phyloP scores from a whole-genome alignment of 2,888 invertebrate genomes.

The Nipponacmea schrenckii region DNA sequence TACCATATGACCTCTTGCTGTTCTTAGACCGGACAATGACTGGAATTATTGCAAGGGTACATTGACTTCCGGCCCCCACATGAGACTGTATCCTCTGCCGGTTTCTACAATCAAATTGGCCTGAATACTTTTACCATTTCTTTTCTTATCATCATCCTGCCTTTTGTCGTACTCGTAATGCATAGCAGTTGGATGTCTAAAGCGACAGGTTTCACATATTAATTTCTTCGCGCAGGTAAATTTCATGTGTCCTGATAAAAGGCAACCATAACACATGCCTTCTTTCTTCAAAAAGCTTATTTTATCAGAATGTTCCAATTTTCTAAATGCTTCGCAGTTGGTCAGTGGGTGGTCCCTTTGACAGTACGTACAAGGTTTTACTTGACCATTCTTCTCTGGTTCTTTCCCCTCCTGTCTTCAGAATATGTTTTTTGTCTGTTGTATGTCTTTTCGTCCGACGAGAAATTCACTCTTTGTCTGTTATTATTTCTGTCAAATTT shows the following conservation, averaged over 20 bases:
- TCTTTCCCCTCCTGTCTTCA: background rate
- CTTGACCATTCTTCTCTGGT: background rate
- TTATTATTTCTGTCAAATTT: background rate
- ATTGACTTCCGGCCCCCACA: conserved; percentile 4
- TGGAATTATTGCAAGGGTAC: conserved; percentile 23
- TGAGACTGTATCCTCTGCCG: background rate
- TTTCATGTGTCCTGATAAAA: background rate
- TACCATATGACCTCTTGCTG: background rate
- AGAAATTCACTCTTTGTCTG: background rate
- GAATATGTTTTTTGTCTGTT: background rate
- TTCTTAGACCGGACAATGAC: conserved; percentile 13
- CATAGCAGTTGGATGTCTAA: background rate
- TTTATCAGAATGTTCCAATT: background rate
- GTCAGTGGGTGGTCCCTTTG: background rate
- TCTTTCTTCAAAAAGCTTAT: background rate
- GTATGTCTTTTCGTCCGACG: background rate
- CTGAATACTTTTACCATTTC: background rate
- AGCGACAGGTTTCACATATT: background rate
- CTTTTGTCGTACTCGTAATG: background rate
- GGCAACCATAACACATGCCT: background rate
- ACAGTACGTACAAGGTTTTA: background rate
- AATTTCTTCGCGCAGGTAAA: background rate
- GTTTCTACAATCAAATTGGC: background rate
- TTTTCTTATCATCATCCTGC: background rate
- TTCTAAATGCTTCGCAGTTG: background rate